Conservation (phyloP, 2,888 invertebrate genomes). For the Pomacea canaliculata region DNA sequence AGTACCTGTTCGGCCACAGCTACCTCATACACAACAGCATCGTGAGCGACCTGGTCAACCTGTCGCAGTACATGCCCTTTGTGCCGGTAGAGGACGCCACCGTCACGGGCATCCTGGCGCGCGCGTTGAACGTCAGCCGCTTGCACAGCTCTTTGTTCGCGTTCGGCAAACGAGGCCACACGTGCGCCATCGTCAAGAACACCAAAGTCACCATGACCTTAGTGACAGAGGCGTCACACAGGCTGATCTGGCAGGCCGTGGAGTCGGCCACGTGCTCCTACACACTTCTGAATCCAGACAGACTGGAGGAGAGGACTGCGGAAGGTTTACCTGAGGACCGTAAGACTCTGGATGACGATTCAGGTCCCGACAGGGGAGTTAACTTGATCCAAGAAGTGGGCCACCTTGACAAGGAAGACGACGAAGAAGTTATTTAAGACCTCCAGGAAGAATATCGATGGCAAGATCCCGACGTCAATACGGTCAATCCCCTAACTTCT, state of each 20-base stretch:
- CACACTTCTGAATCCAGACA: neutral
- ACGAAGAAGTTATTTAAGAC: too few species aligned
- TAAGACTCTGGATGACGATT: too few species aligned
- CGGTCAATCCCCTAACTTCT: too few species aligned
- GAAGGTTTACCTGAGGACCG: too few species aligned
- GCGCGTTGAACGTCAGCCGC: slow-evolving; percentile 9
- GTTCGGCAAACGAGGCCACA: neutral
- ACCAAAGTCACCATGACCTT: slow-evolving; percentile 1
- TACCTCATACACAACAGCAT: slow-evolving; percentile 7
- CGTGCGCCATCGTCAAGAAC: slow-evolving; percentile 4
- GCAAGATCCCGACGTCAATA: too few species aligned
- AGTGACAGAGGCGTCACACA: neutral
- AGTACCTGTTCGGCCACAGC: slow-evolving; percentile 22
- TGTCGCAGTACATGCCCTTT: slow-evolving; percentile 6
- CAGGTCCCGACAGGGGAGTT: too few species aligned
- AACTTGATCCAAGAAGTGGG: too few species aligned
- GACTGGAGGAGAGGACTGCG: neutral
- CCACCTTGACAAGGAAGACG: too few species aligned
- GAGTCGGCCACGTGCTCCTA: neutral
- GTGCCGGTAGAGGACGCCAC: slow-evolving; percentile 17
- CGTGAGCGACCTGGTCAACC: neutral
- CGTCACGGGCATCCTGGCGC: slow-evolving; percentile 13
- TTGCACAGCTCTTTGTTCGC: slow-evolving; percentile 13
- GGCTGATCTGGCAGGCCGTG: slow-evolving; percentile 4
- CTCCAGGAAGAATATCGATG: too few species aligned